These are phyloP conservation scores for Alentia gelatinosa DNA, from an alignment of 2,888 invertebrate genomes.

Conservation along the genomic window DNA sequence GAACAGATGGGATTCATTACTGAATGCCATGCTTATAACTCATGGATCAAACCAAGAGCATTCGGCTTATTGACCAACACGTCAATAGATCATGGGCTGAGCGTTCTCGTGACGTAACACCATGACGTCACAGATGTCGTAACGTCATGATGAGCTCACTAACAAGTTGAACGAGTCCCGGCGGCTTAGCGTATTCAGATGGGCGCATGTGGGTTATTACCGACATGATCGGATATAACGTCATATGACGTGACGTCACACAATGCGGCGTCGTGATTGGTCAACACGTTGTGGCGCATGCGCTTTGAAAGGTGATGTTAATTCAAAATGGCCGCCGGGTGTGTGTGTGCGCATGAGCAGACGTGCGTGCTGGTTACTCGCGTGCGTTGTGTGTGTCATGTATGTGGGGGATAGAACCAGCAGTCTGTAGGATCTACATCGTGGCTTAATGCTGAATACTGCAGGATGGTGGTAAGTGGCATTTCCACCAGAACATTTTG, in stretches of 20 bases:
- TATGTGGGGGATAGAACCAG: not conserved
- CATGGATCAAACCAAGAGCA: not conserved
- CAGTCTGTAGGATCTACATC: no score
- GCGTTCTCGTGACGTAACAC: not conserved
- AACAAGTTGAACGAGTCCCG: no score
- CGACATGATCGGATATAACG: not conserved
- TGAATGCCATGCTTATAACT: not conserved
- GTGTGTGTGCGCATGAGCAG: not conserved
- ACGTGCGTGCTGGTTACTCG: not conserved
- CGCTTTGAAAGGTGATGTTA: not conserved
- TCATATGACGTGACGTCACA: not conserved
- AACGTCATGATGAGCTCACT: conserved; percentile 28
- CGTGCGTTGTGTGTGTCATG: conserved; percentile 1
- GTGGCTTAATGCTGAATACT: no score
- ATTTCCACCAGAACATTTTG: no score
- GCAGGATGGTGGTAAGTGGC: no score
- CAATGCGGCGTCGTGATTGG: not conserved
- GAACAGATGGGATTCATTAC: not conserved
- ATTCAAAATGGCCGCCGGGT: not conserved
- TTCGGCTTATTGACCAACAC: not conserved
- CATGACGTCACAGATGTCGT: not conserved
- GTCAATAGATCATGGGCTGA: not conserved
- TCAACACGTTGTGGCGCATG: not conserved
- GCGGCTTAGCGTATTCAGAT: no score
- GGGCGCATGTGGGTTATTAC: not conserved